phyloP scores from a whole-genome alignment of 2,888 invertebrate species.

The Brachyopa scutellaris region DNA sequence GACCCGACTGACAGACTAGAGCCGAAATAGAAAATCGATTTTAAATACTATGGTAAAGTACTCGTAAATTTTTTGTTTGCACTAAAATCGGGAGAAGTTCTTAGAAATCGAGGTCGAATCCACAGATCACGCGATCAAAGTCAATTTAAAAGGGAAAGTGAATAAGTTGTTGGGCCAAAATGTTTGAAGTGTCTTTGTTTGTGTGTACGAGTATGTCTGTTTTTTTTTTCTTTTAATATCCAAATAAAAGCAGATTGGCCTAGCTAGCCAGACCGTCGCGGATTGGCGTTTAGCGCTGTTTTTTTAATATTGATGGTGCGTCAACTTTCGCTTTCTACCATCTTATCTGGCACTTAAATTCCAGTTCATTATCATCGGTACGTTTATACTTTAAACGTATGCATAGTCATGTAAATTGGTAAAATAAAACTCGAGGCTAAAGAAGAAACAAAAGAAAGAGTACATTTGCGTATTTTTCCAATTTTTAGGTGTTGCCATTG shows the following conservation, averaged over 20 bases:
- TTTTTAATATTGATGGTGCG: not conserved
- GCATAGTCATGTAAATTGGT: slow-evolving; percentile 41
- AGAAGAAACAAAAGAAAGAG: slow-evolving; percentile 26
- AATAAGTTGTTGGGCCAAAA: too few species aligned
- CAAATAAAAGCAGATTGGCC: slow-evolving; percentile 31
- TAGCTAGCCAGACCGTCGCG: not conserved
- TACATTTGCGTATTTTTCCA: slow-evolving; percentile 22
- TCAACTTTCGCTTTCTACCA: slow-evolving; percentile 27
- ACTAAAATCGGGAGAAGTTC: slow-evolving; percentile 19
- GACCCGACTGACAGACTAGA: not conserved
- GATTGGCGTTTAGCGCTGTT: slow-evolving; percentile 11
- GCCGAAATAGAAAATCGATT: slow-evolving; percentile 24
- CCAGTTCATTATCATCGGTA: slow-evolving; percentile 26
- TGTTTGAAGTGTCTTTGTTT: too few species aligned
- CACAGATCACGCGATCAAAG: slow-evolving; percentile 37
- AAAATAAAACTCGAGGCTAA: slow-evolving; percentile 33
- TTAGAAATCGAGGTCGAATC: slow-evolving; percentile 21
- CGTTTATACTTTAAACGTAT: slow-evolving; percentile 1
- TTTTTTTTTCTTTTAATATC: not conserved
- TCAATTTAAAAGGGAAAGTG: slow-evolving; percentile 21
- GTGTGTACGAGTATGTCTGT: not conserved
- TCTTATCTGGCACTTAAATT: slow-evolving; percentile 30
- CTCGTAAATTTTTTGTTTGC: too few species aligned
- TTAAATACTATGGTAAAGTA: too few species aligned
- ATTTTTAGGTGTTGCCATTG: too few species aligned